These are phyloP conservation scores for Chromobotia macracanthus DNA, from an alignment of 2,797 vertebrate genomes.

Conservation along the genomic window DNA sequence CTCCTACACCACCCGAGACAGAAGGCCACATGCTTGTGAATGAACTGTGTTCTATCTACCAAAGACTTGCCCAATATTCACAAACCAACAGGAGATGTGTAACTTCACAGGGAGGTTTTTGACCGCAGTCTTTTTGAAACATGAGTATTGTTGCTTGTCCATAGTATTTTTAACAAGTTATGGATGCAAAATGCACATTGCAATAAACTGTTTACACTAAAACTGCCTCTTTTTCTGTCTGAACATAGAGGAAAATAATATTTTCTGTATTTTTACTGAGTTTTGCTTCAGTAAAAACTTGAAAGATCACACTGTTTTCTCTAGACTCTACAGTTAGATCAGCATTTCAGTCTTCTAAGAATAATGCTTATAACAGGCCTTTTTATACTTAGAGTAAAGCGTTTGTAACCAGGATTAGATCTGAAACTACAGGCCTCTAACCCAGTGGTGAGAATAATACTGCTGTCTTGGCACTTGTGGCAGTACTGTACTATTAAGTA, in stretches of 20 bases:
- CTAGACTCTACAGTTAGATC: no score
- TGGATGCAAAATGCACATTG: conserved; percentile 83
- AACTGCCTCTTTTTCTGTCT: conserved; percentile 46
- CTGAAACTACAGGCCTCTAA: neutral
- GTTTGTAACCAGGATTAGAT: neutral
- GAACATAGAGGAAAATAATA: neutral
- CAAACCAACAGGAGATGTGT: conserved; percentile 74
- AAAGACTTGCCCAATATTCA: conserved; percentile 72
- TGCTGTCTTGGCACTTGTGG: no score
- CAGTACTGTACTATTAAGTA: neutral
- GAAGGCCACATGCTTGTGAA: conserved; percentile 64
- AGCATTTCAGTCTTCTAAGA: no score
- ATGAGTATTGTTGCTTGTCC: conserved; percentile 80
- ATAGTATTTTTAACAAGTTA: conserved; percentile 69
- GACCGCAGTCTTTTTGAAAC: conserved; percentile 69
- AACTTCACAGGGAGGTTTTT: conserved; percentile 72
- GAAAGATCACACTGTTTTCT: no score
- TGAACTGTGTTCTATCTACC: conserved; percentile 74
- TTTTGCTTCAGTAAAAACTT: no score
- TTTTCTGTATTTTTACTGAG: neutral
- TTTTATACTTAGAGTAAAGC: neutral
- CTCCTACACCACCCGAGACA: conserved; percentile 63
- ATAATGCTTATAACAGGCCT: neutral
- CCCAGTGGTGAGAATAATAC: no score
- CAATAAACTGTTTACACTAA: conserved; percentile 86